Base-by-base conservation (phyloP, 2,113 vertebrate species). In the Sterna hirundo region DNA sequence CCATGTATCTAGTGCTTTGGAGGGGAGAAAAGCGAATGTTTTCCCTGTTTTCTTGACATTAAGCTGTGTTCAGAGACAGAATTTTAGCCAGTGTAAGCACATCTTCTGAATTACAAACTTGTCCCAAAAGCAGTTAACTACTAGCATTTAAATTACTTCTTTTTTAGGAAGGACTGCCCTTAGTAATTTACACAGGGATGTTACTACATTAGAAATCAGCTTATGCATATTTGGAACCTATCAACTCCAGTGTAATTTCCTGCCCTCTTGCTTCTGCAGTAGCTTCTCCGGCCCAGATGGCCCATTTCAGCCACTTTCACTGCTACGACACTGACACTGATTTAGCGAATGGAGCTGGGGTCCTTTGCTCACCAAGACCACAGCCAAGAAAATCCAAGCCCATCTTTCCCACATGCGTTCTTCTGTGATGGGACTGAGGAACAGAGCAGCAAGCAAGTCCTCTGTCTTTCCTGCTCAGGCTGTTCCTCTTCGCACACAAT, bases 181-280 rank as follows among this genome's bases (percentile, higher is more conserved):
- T 23, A 7, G 18, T n/a, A 34, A 36, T 42, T 34, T 42, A 19
- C 70, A 36, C 15, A 6, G 22, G 4, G 29, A 29, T 5, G 13
- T 57, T 25, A 14, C 14, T 13, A 13, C 21, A 4, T 12, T 25
- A 46, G 18, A 22, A 32, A 36, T 13, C 11, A 26, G 5, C 2
- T 68, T 9, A 42, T 3, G 2, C 4, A 0, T 3, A 5, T 23
- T 46, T 51, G 34, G 22, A 9, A 38, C 26, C 55, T 22, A 21
- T 19, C 51, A 71, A 0, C 6, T 18, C 16, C 77, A 70, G 16
- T 1, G 6, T 21, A 1, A 6, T 40, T 22, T 62, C 38, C 12
- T 49, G 34, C 36, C 34, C 27, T 51, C 15, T 51, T 29, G 15
- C 18, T 42, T 26, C 74, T 44, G 34, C 66, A 23, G 68, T 4